Evolutionary conservation across 2,888 invertebrate genomes (phyloP), one percentile per base, ranked within the genome.

Genomic region (Xanthia togata): DNA sequence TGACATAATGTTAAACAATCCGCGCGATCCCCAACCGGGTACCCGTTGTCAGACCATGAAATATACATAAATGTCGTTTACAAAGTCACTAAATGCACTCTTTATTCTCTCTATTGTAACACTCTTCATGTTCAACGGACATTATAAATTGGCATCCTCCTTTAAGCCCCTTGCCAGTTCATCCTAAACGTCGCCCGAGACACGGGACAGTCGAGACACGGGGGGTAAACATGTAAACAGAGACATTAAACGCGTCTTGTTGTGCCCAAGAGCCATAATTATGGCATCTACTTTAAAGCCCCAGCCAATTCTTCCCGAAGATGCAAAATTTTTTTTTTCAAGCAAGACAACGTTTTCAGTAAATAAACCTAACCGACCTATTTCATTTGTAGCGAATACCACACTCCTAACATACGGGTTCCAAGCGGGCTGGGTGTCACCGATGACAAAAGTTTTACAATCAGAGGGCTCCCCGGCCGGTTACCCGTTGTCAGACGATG

Each of bases 391-490:
- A 96, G 96, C 93, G 17, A 95, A 94, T 78, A 82, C 94, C 69
- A 90, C 93, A 9, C 87, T 94, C 26, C 90, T 96, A 53, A 92
- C 91, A 31, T 91, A 94, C 72, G 96, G 96, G 0, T 90, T 93
- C 17, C 92, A 92, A 70, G 86, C 92, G 26, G 96, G 96, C 3
- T 96, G 95, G 95, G 89, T 95, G 4, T 94, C 96, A 3, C 94
- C 96, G 9, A 93, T 93, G 73, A 89, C 94, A 65, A 92, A 93
- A 26, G 87, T 92, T 50, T 89, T 96, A 63, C 89, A 94, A 82
- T 93, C 94, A 4, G 82, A 84, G 55, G 67, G 70, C 5, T 91
- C 93, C 0, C 93, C 94, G 0, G 82, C 91, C 23, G 93, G 92
- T 2, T 79, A 78, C 17, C 89, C 93, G 1, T 74, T 96, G 76